A percentile compares a stretch with the other conserved stretches of the same genome.
Conservation (phyloP, 2,797 vertebrate genomes). For the Crocidura indochinensis region DNA sequence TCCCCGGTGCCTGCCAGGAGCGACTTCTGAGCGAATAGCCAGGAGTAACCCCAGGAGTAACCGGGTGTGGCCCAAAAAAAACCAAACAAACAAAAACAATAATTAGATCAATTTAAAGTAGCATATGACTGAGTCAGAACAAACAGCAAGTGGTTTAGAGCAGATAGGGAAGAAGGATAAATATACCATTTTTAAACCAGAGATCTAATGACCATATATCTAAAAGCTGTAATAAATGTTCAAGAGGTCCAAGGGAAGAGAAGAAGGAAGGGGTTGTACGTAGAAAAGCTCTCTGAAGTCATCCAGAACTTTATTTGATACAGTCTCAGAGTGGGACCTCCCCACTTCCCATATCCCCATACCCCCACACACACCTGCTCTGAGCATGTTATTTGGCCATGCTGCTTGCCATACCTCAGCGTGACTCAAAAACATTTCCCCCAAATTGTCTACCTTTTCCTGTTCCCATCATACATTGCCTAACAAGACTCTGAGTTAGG, state of each 20-base stretch:
- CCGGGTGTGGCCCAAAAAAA: too few relatives aligned
- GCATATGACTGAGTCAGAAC: slow-evolving; percentile 57
- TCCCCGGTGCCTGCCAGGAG: too few relatives aligned
- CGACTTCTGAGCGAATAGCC: too few relatives aligned
- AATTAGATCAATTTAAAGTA: neutral
- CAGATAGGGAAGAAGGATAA: slow-evolving; percentile 54
- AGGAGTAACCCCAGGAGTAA: too few relatives aligned
- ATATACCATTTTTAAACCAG: neutral
- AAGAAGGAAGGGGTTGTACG: neutral
- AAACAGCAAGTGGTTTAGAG: slow-evolving; percentile 49
- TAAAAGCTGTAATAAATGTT: neutral
- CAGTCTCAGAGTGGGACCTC: too few relatives aligned
- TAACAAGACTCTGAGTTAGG: slow-evolving; percentile 6
- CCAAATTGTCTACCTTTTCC: neutral
- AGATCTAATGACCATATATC: slow-evolving; percentile 7
- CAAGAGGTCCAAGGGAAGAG: slow-evolving; percentile 1
- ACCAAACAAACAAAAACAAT: too few relatives aligned
- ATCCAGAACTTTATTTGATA: too few relatives aligned
- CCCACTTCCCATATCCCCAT: too few relatives aligned
- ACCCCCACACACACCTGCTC: neutral
- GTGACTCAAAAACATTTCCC: neutral
- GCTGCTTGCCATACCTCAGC: neutral
- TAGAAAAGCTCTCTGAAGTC: too few relatives aligned
- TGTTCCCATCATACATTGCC: slow-evolving; percentile 16
- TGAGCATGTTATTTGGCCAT: neutral